Base-by-base conservation (phyloP, 2,113 vertebrate genomes). In the Leptobrachium leishanense region DNA sequence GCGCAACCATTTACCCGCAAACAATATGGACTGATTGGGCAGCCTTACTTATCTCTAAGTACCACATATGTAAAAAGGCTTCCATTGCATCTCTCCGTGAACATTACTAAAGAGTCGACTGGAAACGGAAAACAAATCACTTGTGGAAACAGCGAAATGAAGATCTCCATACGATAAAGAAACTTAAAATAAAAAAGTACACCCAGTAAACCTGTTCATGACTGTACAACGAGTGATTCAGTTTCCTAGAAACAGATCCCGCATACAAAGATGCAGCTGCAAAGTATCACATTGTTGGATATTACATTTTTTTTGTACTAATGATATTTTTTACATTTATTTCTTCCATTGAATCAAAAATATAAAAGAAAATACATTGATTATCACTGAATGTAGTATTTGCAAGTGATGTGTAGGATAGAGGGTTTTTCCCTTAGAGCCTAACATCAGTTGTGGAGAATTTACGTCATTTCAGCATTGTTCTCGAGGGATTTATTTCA, bases 11-110 rank as follows among this genome's bases (percentile, higher is more conserved):
- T 81, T 81, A 72, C 71, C 77, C 71, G 67, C 55, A 65, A 81
- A 81, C 78, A 81, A 81, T 81, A 74, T 74, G 64, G 64, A 74
- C 78, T 81, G 78, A 81, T 81, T 81, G 72, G 20, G 78, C 74
- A 81, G 73, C 78, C 78, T 81, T 79, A 79, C 77, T 73, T 79
- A 64, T 64, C 68, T 68, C 63, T 67, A 74, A 81, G 71, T 74
- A 81, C 78, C 66, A 70, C 55, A 46, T 54, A 74, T 68, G 11
- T 31, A 72, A 81, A 81, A 81, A 31, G 13, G 42, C 71, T 6
- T 5, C 72, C 71, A 81, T 81, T 81, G 74, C 74, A 81, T 81
- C 71, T 81, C 68, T 11, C 63, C 62, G 71, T 74, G 20, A 31
- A 74, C 64, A 74, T 62, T 81, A 68, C 57, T 68, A 62, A 79